Percentiles rank a stretch among this genome's conserved stretches.
Conservation (phyloP, 1,140 invertebrate species). For the Brachionus calyciflorus region DNA sequence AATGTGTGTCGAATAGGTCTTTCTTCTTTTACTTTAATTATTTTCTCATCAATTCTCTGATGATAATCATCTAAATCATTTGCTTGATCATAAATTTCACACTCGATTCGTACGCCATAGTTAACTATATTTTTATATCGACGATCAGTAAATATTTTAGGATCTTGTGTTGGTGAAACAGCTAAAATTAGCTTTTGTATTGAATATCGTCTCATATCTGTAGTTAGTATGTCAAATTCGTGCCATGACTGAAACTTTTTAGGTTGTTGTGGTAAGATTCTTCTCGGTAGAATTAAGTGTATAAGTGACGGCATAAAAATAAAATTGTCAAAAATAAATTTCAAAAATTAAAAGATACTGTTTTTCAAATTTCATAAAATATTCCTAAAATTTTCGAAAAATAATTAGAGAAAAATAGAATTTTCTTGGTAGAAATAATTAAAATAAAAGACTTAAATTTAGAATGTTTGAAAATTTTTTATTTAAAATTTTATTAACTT, state of each 20-base stretch:
- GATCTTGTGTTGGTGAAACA: background rate
- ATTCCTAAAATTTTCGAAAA: too few species aligned
- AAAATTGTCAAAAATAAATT: too few species aligned
- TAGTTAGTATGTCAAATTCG: slow-evolving; percentile 16
- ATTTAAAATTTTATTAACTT: too few species aligned
- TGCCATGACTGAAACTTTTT: slow-evolving; percentile 1
- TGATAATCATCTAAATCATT: background rate
- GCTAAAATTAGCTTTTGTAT: background rate
- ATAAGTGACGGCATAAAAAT: slow-evolving; percentile 7
- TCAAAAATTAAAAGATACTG: too few species aligned
- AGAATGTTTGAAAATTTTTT: too few species aligned
- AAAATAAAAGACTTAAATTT: too few species aligned
- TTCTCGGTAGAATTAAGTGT: background rate
- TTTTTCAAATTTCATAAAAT: too few species aligned
- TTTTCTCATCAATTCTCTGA: slow-evolving; percentile 9
- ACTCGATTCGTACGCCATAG: slow-evolving; percentile 1
- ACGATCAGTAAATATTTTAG: slow-evolving; percentile 1
- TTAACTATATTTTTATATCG: slow-evolving; percentile 17
- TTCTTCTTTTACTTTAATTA: background rate
- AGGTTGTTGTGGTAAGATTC: background rate
- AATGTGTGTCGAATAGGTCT: background rate
- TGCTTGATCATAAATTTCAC: background rate
- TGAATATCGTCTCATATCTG: slow-evolving; percentile 23
- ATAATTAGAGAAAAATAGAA: too few species aligned
- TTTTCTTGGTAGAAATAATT: too few species aligned